phyloP scores from a whole-genome alignment of 1,140 invertebrate species.

The Bilobella aurantiaca region DNA sequence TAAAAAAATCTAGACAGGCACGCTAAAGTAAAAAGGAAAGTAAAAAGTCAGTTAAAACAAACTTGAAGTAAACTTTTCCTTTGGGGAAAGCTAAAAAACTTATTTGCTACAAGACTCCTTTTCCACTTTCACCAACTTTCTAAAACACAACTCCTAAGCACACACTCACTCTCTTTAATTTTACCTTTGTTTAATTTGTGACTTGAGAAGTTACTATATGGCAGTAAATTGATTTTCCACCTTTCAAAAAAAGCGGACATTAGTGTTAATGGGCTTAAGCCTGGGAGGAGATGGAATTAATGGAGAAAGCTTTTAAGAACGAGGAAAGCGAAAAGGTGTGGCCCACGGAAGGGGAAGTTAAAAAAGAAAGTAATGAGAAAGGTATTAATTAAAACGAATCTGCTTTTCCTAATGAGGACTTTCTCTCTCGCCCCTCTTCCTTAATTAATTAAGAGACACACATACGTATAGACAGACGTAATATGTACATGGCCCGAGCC shows the following conservation, averaged over 20 bases:
- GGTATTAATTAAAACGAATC: constrained; percentile 1
- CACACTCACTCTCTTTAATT: not conserved
- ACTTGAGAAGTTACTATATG: too few relatives aligned
- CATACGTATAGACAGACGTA: not conserved
- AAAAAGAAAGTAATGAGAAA: not conserved
- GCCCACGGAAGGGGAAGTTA: not conserved
- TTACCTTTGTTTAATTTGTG: not conserved
- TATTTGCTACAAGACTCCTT: too few relatives aligned
- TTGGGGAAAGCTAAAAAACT: too few relatives aligned
- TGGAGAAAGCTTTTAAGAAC: not conserved
- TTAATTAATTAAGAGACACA: constrained; percentile 8
- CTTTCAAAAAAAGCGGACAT: not conserved
- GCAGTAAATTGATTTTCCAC: not conserved
- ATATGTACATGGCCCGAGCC: too few relatives aligned
- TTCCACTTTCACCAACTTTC: too few relatives aligned
- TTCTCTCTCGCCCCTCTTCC: not conserved
- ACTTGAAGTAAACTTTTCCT: too few relatives aligned
- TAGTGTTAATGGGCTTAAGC: not conserved
- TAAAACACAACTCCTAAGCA: not conserved
- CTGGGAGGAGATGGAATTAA: not conserved
- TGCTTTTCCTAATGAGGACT: not conserved
- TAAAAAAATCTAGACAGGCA: too few relatives aligned
- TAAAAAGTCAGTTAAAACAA: too few relatives aligned
- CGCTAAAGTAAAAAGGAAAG: too few relatives aligned
- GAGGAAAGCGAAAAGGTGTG: not conserved